These are phyloP conservation scores for Rhynchonycteris naso DNA, from an alignment of 2,797 vertebrate species.

Conservation along the genomic window DNA sequence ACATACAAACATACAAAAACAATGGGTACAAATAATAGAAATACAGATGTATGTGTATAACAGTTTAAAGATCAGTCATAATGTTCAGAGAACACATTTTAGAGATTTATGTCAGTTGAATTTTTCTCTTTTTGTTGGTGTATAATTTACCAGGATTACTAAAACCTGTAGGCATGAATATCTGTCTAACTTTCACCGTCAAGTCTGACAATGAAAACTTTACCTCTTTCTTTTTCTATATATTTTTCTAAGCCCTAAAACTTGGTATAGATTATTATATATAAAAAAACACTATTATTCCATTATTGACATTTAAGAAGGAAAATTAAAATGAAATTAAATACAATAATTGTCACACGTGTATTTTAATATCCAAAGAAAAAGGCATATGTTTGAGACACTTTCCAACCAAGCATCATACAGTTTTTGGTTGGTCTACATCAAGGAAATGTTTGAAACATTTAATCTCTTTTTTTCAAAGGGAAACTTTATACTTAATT, in stretches of 20 bases:
- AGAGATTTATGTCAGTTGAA: neutral
- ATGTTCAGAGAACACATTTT: neutral
- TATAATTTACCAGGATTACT: neutral
- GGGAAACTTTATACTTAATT: neutral
- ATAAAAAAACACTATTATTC: neutral
- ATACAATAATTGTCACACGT: neutral
- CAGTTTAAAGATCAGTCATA: neutral
- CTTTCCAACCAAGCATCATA: neutral
- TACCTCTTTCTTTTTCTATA: neutral
- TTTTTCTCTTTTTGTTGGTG: neutral
- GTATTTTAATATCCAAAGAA: neutral
- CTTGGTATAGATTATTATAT: neutral
- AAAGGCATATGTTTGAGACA: neutral
- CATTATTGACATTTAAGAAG: neutral
- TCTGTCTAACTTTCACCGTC: neutral
- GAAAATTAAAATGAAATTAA: neutral
- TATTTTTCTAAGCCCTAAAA: neutral
- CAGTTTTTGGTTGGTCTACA: neutral
- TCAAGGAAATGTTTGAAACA: neutral
- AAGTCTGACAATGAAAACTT: neutral
- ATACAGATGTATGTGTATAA: neutral
- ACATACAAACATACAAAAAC: neutral
- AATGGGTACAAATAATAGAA: neutral
- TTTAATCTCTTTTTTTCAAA: neutral
- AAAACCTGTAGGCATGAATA: neutral